These are phyloP conservation scores for Gallinago undulata DNA, from an alignment of 2,113 vertebrate genomes.

Conservation along the genomic window DNA sequence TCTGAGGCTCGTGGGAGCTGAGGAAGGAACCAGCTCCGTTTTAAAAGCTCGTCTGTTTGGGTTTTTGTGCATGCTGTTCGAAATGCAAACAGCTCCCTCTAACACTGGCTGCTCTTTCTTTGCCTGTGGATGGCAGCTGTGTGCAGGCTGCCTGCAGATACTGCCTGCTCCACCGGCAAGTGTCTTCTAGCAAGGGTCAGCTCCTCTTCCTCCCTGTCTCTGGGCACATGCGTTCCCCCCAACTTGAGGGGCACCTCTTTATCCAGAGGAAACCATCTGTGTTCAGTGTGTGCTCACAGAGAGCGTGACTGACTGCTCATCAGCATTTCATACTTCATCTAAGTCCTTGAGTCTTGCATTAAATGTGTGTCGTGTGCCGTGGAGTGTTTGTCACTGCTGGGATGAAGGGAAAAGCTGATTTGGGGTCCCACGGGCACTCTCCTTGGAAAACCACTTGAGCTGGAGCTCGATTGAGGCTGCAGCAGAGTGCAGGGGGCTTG, in stretches of 20 bases:
- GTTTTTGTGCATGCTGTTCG: conserved; percentile 46
- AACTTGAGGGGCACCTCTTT: neutral
- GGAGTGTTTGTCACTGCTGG: conserved; percentile 29
- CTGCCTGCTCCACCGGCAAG: neutral
- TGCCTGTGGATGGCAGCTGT: conserved; percentile 46
- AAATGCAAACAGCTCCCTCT: neutral
- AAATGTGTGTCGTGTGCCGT: conserved; percentile 48
- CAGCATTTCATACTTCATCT: conserved; percentile 48
- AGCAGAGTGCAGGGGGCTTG: rapidly evolving
- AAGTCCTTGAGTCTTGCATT: conserved; percentile 61
- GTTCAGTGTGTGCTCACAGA: neutral
- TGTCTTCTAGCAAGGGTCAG: neutral
- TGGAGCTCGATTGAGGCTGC: neutral
- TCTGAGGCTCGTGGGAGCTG: neutral
- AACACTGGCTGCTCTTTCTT: neutral
- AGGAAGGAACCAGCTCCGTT: conserved; percentile 9
- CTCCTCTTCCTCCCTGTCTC: neutral
- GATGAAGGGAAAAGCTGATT: conserved; percentile 51
- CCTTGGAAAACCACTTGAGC: neutral
- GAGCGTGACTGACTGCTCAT: neutral
- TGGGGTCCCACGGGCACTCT: neutral
- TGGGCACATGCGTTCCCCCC: neutral
- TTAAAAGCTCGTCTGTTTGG: conserved; percentile 17
- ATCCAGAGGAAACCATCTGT: neutral
- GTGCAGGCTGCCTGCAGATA: conserved; percentile 4